These are phyloP conservation scores for Pseudonaja textilis DNA, from an alignment of 2,113 vertebrate species.

Conservation along the genomic window DNA sequence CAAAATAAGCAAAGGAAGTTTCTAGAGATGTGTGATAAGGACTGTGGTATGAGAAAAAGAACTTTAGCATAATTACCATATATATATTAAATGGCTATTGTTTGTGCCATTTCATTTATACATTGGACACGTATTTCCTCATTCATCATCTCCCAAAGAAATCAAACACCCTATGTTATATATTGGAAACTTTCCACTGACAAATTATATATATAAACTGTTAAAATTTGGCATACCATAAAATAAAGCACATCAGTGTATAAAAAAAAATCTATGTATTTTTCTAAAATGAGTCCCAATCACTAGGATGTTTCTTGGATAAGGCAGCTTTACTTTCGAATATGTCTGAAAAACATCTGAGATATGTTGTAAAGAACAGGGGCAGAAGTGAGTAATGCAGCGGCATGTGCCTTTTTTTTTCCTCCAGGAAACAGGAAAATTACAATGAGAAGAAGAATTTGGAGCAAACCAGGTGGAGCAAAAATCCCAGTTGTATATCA, in stretches of 20 bases:
- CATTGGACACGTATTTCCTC: not conserved
- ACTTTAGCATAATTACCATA: not conserved
- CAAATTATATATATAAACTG: not conserved
- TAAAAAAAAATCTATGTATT: not conserved
- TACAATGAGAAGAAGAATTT: not conserved
- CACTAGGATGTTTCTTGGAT: not conserved
- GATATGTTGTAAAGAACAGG: not conserved
- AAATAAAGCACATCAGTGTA: not conserved
- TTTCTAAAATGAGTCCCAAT: not conserved
- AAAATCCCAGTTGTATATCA: conserved; percentile 21
- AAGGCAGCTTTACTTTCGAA: not conserved
- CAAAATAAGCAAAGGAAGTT: not conserved
- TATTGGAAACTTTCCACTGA: not conserved
- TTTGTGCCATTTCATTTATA: not conserved
- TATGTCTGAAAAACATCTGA: conserved; percentile 32
- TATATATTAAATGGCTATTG: not conserved
- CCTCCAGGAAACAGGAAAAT: conserved; percentile 21
- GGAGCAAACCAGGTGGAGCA: not conserved
- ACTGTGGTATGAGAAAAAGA: not conserved
- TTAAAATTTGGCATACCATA: not conserved
- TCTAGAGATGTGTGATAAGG: not conserved
- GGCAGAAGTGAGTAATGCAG: not conserved
- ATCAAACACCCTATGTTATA: not conserved
- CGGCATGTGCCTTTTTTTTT: not conserved
- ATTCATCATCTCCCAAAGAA: not conserved